Evolutionary conservation across 2,888 invertebrate species (phyloP).

Genomic region (Spisula solida): DNA sequence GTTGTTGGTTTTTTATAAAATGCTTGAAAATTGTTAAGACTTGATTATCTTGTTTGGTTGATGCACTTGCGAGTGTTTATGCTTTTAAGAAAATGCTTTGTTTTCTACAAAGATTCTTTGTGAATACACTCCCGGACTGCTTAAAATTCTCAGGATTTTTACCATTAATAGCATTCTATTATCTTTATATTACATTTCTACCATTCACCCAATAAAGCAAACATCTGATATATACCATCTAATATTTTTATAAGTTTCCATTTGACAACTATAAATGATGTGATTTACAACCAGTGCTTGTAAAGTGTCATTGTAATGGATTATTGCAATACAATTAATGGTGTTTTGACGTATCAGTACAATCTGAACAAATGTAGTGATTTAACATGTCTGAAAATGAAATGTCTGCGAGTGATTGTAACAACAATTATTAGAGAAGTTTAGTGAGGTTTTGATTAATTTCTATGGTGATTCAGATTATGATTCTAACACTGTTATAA

Average conservation of each 20-base stretch:
- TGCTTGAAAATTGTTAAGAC: too few relatives aligned
- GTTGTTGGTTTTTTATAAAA: too few relatives aligned
- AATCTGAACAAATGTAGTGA: not conserved
- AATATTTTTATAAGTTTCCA: not conserved
- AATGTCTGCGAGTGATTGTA: not conserved
- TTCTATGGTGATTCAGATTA: not conserved
- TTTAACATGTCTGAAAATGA: not conserved
- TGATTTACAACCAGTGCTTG: not conserved
- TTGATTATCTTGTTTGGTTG: too few relatives aligned
- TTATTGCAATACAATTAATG: constrained; percentile 11
- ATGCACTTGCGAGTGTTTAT: too few relatives aligned
- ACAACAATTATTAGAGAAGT: not conserved
- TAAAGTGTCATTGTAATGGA: not conserved
- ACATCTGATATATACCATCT: not conserved
- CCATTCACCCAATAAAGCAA: not conserved
- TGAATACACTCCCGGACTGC: too few relatives aligned
- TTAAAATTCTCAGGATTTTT: too few relatives aligned
- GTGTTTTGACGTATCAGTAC: not conserved
- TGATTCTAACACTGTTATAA: too few relatives aligned
- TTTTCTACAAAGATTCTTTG: too few relatives aligned
- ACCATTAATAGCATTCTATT: too few relatives aligned
- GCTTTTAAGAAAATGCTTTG: too few relatives aligned
- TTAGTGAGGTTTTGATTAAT: not conserved
- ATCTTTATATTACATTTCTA: too few relatives aligned
- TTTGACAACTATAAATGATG: constrained; percentile 7